A percentile compares a stretch with the other conserved stretches of the same genome.
These are phyloP conservation scores for Antennarius striatus DNA, from an alignment of 2,113 vertebrate genomes.

Conservation along the genomic window DNA sequence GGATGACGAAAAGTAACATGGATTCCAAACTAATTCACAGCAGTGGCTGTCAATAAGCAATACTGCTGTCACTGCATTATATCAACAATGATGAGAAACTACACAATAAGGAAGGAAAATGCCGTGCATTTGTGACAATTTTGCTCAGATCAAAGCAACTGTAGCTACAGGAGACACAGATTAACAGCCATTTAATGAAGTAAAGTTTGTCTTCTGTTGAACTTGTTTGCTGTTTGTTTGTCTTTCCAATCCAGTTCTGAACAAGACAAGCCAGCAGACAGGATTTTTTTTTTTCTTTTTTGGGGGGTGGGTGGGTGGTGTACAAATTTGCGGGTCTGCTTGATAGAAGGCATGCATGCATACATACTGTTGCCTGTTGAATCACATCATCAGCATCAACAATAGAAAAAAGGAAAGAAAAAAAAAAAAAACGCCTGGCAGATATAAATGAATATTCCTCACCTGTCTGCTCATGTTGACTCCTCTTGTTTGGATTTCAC, in stretches of 20 bases:
- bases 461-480: conserved; percentile 84
- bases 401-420: conserved; percentile 46
- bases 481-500: conserved; percentile 84
- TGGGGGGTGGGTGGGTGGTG: too few relatives aligned
- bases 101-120: conserved; percentile 41
- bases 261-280: conserved; percentile 66
- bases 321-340: conserved; percentile 63
- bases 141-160: conserved; percentile 69
- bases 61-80: conserved; percentile 47
- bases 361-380: conserved; percentile 73
- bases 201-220: conserved; percentile 68
- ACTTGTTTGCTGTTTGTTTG: conserved; percentile 71
- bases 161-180: conserved; percentile 64
- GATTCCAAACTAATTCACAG: conserved; percentile 49
- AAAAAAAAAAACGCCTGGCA: conserved; percentile 47
- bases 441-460: conserved; percentile 84
- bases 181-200: conserved; percentile 76
- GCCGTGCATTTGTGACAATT: conserved; percentile 57
- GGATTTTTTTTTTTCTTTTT: conserved; percentile 21
- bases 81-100: conserved; percentile 34
- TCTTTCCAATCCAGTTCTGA: conserved; percentile 63
- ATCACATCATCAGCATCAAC: conserved; percentile 74
- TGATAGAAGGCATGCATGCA: conserved; percentile 69
- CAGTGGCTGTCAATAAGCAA: conserved; percentile 55
- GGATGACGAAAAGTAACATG: conserved; percentile 26